phyloP scores from a whole-genome alignment of 2,113 vertebrate species.

The Aspiorhynchus laticeps region DNA sequence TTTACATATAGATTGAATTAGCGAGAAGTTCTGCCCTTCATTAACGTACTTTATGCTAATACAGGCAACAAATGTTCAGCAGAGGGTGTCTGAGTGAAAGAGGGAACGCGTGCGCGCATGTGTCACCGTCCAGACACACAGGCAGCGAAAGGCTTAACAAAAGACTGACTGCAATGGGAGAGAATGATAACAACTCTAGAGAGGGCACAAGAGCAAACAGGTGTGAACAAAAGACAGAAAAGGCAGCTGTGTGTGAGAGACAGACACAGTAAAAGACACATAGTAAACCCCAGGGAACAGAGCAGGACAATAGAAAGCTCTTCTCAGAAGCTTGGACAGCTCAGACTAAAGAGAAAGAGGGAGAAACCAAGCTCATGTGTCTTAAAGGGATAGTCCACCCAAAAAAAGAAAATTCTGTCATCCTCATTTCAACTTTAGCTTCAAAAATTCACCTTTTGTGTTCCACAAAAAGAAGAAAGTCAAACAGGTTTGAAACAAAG shows the following conservation, averaged over 20 bases:
- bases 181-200: conserved; percentile 29
- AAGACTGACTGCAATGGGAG: conserved; percentile 14
- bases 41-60: conserved; percentile 72
- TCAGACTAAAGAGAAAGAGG: background rate
- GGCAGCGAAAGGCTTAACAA: conserved; percentile 35
- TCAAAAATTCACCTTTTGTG: background rate
- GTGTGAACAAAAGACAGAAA: conserved; percentile 42
- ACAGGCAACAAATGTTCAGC: conserved; percentile 49
- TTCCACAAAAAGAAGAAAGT: background rate
- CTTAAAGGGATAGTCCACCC: background rate
- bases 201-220: conserved; percentile 46
- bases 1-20: conserved; percentile 80
- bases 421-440: background rate
- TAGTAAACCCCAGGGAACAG: conserved; percentile 10
- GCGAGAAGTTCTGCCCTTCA: conserved; percentile 66
- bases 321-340: conserved; percentile 23
- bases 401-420: background rate
- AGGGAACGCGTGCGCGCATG: background rate
- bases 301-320: conserved; percentile 19
- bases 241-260: background rate
- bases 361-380: background rate
- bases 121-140: conserved; percentile 27
- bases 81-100: conserved; percentile 7
- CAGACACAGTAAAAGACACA: conserved; percentile 13
- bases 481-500: background rate